phyloP scores from a whole-genome alignment of 2,113 vertebrate species.

The Lipotes vexillifer region DNA sequence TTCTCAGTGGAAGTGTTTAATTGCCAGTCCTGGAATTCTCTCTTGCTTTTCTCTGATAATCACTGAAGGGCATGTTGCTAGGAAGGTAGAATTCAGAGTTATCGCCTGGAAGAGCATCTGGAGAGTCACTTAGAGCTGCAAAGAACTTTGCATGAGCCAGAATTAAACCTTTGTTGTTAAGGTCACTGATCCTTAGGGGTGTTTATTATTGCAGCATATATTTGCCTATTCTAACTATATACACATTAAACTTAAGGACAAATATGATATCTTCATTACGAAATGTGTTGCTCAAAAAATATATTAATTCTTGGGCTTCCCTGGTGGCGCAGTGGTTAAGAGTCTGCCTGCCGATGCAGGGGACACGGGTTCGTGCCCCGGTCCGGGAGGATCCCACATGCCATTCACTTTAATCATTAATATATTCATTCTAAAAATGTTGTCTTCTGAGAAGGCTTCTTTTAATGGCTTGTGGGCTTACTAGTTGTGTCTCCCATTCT shows the following conservation, averaged over 20 bases:
- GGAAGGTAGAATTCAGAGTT: not conserved
- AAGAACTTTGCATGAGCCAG: not conserved
- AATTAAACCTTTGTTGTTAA: not conserved
- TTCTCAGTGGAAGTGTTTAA: not conserved
- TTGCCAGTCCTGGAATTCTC: not conserved
- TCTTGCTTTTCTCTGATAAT: not conserved
- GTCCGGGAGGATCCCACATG: no score
- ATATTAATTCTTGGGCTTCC: not conserved
- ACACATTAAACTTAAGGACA: not conserved
- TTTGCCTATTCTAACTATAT: not conserved
- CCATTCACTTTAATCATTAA: no score
- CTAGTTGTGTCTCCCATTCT: no score
- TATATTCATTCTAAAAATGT: no score
- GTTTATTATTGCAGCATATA: not conserved
- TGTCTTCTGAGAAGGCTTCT: no score
- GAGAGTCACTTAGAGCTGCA: not conserved
- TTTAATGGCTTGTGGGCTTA: no score
- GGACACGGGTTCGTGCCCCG: accelerated
- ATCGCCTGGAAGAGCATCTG: not conserved
- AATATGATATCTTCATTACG: not conserved
- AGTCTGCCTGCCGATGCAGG: no score
- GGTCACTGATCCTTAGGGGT: not conserved
- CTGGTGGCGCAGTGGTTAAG: no score
- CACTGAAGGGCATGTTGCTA: not conserved
- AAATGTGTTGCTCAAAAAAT: not conserved